Percentiles rank a stretch among this genome's conserved stretches.
Conservation (phyloP, 2,113 vertebrate genomes). For the zebrafish (Danio rerio) region DNA sequence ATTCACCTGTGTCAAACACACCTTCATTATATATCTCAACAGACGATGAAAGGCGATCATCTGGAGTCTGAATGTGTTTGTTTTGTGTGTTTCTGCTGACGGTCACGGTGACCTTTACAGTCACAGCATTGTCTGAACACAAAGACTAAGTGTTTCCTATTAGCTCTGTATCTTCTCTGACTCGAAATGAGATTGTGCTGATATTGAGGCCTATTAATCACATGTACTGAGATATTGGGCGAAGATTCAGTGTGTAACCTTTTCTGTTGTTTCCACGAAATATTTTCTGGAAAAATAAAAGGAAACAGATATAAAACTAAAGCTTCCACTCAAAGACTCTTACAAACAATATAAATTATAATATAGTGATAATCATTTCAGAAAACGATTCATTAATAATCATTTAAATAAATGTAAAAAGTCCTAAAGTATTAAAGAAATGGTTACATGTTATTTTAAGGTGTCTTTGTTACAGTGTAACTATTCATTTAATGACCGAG, state of each 20-base stretch:
- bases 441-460: no score
- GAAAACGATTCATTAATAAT: no score
- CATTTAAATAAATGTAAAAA: no score
- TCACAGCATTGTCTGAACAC: neutral
- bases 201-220: neutral
- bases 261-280: neutral
- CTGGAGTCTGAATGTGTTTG: neutral
- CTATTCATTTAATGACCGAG: no score
- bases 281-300: neutral
- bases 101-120: slow-evolving; percentile 4
- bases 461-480: no score
- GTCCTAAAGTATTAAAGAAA: no score
- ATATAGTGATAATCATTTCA: no score
- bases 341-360: no score
- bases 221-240: neutral
- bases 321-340: no score
- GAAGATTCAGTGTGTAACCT: neutral
- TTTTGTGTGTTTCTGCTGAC: neutral
- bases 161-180: neutral
- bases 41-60: neutral
- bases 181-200: neutral
- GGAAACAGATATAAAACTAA: neutral
- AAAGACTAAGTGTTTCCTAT: slow-evolving; percentile 6
- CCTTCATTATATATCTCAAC: neutral
- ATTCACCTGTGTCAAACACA: no score